phyloP scores from a whole-genome alignment of 2,888 invertebrate genomes.

The Drosophila picticornis region DNA sequence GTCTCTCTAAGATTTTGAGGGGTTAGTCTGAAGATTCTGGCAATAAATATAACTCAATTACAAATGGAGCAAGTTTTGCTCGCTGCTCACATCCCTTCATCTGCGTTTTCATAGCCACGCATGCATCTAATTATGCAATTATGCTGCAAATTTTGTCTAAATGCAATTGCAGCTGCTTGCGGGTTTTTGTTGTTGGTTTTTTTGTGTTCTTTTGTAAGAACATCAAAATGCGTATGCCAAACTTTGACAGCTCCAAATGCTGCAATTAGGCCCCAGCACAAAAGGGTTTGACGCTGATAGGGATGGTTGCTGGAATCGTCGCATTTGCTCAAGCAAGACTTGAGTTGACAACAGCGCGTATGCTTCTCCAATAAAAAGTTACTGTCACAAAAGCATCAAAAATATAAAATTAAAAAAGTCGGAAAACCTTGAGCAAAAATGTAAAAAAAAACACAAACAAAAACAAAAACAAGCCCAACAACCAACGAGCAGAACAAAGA shows the following conservation, averaged over 20 bases:
- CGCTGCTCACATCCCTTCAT: neutral
- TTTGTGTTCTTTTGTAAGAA: conserved; percentile 17
- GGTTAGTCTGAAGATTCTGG: conserved; percentile 8
- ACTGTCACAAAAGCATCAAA: conserved; percentile 45
- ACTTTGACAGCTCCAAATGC: conserved; percentile 58
- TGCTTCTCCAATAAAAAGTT: conserved; percentile 57
- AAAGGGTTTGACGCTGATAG: neutral
- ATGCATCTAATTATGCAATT: conserved; percentile 62
- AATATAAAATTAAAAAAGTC: neutral
- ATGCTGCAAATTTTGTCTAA: conserved; percentile 48
- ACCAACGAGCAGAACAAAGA: conserved; percentile 64
- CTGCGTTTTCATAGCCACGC: neutral
- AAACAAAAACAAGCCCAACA: conserved; percentile 41
- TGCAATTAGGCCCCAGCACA: conserved; percentile 60
- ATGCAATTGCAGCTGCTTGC: conserved; percentile 66
- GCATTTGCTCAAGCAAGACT: neutral
- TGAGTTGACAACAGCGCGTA: conserved; percentile 35
- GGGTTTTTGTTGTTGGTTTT: neutral
- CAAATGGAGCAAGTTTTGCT: conserved; percentile 32
- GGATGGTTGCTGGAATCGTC: neutral
- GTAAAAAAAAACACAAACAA: conserved; percentile 9
- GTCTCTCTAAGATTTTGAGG: neutral
- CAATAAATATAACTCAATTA: conserved; percentile 57
- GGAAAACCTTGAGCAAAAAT: conserved; percentile 3
- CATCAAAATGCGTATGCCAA: conserved; percentile 68